phyloP scores from a whole-genome alignment of 2,888 invertebrate species.

The Crematogaster levior region DNA sequence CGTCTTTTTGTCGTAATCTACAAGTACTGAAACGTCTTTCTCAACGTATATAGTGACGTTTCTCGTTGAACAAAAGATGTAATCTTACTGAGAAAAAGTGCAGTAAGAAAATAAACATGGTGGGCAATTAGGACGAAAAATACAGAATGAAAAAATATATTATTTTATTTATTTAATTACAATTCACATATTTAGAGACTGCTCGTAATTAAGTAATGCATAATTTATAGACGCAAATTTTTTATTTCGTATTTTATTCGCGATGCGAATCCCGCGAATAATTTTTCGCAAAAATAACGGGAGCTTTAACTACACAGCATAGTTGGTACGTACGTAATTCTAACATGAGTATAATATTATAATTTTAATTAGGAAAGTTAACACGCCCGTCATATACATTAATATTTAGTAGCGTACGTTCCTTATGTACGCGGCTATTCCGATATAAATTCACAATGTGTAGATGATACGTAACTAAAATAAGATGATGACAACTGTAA shows the following conservation, averaged over 20 bases:
- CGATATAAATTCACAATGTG: slow-evolving; percentile 2
- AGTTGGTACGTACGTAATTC: neutral
- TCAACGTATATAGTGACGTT: neutral
- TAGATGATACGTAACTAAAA: slow-evolving; percentile 23
- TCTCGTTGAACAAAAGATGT: neutral
- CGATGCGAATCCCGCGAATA: neutral
- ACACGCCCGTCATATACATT: neutral
- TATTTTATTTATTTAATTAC: slow-evolving; percentile 17
- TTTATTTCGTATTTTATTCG: slow-evolving; percentile 15
- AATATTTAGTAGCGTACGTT: slow-evolving; percentile 16
- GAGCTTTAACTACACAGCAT: neutral
- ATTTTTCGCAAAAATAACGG: neutral
- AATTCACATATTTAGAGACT: neutral
- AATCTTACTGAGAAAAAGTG: neutral
- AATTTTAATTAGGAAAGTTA: slow-evolving; percentile 47
- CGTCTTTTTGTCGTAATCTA: slow-evolving; percentile 25
- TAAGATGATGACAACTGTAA: slow-evolving; percentile 22
- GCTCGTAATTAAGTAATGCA: neutral
- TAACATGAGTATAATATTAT: slow-evolving; percentile 24
- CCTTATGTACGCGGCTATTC: neutral
- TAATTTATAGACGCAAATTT: neutral
- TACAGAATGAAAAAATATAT: neutral
- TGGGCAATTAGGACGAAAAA: neutral
- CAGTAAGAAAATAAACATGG: neutral
- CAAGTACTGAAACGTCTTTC: slow-evolving; percentile 25